Base-by-base conservation (phyloP, 2,888 invertebrate species). In the Megalurothrips usitatus region DNA sequence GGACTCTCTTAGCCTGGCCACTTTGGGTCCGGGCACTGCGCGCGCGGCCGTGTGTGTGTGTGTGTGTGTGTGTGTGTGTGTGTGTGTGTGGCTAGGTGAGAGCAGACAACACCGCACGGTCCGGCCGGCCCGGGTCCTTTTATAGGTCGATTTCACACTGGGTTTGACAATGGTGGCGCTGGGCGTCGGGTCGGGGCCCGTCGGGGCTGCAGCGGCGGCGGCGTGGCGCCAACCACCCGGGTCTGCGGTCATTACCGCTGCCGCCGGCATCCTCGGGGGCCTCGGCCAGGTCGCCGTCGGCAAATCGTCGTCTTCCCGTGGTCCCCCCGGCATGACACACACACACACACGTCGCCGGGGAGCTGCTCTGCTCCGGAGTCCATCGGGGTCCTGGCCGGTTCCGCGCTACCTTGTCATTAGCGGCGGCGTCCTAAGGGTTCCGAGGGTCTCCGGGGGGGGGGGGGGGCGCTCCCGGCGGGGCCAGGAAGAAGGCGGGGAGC, bases 71-170 rank as follows among this genome's bases (percentile, higher is more conserved):
- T 43, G 34, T 43, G 58, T 58, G 58, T 17, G 58, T 58, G 58
- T 58, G 58, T 14, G 34, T 52, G 52, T 17, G 14, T 58, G 58
- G 58, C 34, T 43, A 58, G 58, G 52, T 9, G 52, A 52, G 52
- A n/a, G 58, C 58, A 58, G 52, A 19, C 52, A 52, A n/a, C 58
- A 17, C 58, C 58, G 17, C 58, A 4, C 58, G n/a, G 58, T 17
- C 58, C 8, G 68, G 23, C 68, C 23, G 68, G 11, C 68, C 23
- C 68, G 68, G 68, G 23, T n/a, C n/a, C 68, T 26, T 58, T 75
- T 75, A 75, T 75, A 75, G 68, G 68, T 26, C 68, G 68, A 75
- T 75, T 75, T 75, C 68, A 75, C 68, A 26, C 68, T 75, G 68
- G 68, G 68, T 26, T 75, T 75, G 68, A 75, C 68, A 75, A 75